Base-by-base conservation (phyloP, 2,113 vertebrate genomes). In the Pollachius pollachius region DNA sequence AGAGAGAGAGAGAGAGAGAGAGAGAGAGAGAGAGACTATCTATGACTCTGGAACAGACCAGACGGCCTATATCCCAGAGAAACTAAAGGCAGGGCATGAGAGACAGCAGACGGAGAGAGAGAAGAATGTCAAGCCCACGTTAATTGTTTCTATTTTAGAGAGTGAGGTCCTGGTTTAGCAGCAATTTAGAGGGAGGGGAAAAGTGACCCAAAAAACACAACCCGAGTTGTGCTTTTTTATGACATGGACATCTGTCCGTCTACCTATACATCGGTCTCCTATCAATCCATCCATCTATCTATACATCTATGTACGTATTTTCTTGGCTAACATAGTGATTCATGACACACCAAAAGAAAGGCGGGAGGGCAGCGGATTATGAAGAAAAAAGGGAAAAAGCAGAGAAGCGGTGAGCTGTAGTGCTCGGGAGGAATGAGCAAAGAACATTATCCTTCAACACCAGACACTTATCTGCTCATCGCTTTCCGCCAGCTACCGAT, bases 131-230 rank as follows among this genome's bases (percentile, higher is more conserved):
- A 57, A n/a, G 54, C 54, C 54, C 16, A n/a, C 54, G 54, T 57
- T 57, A 57, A 57, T 57, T 57, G 54, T 57, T 57, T 57, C 54
- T 57, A 57, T 57, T 57, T 57, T 57, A 57, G 54, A 57, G 54
- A 57, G 41, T 9, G 54, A 57, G 15, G 54, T 16, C 54, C 54
- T 57, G 54, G 54, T 57, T 57, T 57, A 57, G 54, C 54, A n/a
- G 54, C 54, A 16, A 57, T 57, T 57, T 57, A 17, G 41, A 48
- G 54, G 54, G 54, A 57, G 54, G 15, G 54, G 54, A 57, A 57
- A 48, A 57, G 15, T 57, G 54, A 57, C 54, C 54, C 54, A 57
- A 57, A 57, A 57, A 57, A n/a, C 54, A 57, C 15, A n/a, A 17
- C 15, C 16, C 2, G n/a, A 17, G 54, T 57, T 57, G 17, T 57